phyloP scores from a whole-genome alignment of 2,888 invertebrate species.

The Chrysolina haemoptera region DNA sequence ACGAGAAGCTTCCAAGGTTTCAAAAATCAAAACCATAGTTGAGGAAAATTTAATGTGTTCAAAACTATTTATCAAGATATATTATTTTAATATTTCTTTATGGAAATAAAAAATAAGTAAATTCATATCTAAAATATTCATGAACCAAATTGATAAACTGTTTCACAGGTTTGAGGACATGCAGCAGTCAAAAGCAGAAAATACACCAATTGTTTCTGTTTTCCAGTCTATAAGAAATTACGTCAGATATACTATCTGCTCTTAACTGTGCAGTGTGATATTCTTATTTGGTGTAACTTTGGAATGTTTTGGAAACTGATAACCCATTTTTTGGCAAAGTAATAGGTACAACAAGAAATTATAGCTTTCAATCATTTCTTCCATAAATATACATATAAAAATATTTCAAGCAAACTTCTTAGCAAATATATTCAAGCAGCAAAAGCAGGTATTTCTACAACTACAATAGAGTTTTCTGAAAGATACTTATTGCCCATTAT shows the following conservation, averaged over 20 bases:
- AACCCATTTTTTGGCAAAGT: neutral
- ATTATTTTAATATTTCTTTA: neutral
- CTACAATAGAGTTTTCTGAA: neutral
- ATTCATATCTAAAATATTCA: neutral
- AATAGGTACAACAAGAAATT: slow-evolving; percentile 3
- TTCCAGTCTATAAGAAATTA: neutral
- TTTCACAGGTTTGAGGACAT: no score
- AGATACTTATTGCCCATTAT: no score
- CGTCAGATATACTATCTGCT: neutral
- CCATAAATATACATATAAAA: slow-evolving; percentile 13
- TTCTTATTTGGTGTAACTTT: slow-evolving; percentile 23
- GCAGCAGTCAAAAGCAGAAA: neutral
- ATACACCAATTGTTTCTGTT: neutral
- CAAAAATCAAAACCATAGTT: no score
- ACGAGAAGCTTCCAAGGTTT: no score
- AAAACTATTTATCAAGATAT: no score
- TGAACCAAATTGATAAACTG: neutral
- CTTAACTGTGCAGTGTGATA: neutral
- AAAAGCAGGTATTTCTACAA: neutral
- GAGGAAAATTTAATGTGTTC: no score
- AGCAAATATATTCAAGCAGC: slow-evolving; percentile 5
- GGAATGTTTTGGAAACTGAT: slow-evolving; percentile 20
- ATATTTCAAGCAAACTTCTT: slow-evolving; percentile 2
- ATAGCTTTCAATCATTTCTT: neutral
- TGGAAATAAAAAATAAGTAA: neutral